Conservation (phyloP, 92 coral and sea anemone species). For the Paramuricea clavata region DNA sequence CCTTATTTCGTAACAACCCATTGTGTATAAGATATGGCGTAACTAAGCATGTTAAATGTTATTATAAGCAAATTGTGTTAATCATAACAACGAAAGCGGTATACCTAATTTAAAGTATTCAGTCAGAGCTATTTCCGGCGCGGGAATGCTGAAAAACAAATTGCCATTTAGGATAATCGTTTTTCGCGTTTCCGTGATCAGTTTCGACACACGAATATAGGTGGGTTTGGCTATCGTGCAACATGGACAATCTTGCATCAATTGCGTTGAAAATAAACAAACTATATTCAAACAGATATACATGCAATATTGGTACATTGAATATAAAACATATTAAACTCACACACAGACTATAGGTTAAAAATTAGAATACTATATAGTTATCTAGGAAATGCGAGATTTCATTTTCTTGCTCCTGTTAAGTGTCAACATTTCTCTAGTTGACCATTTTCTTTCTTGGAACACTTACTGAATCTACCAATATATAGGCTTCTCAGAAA, state of each 20-base stretch:
- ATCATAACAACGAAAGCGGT: slow-evolving; percentile 34
- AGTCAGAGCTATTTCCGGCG: not conserved
- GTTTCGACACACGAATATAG: not conserved
- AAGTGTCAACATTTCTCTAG: no score
- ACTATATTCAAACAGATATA: no score
- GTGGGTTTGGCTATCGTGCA: not conserved
- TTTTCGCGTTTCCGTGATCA: not conserved
- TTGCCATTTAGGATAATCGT: slow-evolving; percentile 1
- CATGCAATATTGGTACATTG: no score
- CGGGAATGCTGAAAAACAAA: not conserved
- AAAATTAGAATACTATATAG: no score
- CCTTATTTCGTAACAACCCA: slow-evolving; percentile 7
- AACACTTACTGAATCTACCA: no score
- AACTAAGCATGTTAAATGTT: slow-evolving; percentile 38
- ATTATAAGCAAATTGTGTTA: slow-evolving; percentile 31
- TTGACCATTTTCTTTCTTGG: no score
- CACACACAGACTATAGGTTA: no score
- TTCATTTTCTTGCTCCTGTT: no score
- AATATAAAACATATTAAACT: no score
- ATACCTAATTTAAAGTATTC: not conserved
- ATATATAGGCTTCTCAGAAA: not conserved
- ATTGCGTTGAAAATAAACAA: no score
- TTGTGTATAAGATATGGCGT: not conserved
- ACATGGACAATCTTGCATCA: no score
- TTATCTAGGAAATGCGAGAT: no score